These are phyloP conservation scores for Coenonympha arcania DNA, from an alignment of 2,888 invertebrate genomes.

Conservation along the genomic window DNA sequence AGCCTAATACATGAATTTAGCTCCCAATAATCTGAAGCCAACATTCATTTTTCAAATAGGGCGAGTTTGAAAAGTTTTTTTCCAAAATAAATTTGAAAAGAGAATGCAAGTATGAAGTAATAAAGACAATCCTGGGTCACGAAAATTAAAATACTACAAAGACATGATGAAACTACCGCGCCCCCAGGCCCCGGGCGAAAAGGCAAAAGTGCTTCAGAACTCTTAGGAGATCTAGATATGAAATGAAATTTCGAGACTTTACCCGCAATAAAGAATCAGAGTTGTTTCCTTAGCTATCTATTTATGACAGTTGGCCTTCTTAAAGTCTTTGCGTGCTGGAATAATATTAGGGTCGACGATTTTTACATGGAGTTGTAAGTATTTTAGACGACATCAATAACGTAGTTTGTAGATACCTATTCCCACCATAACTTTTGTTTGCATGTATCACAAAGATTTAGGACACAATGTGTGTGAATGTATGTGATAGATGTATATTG, in stretches of 20 bases:
- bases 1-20: no score
- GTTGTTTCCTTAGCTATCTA: slow-evolving; percentile 7
- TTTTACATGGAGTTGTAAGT: slow-evolving; percentile 4
- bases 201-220: background rate
- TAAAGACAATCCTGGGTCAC: no score
- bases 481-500: no score
- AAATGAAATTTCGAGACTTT: slow-evolving; percentile 8
- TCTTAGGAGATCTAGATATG: background rate
- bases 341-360: slow-evolving; percentile 6
- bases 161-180: background rate
- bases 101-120: no score
- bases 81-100: no score
- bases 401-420: slow-evolving; percentile 5
- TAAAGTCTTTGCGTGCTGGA: slow-evolving; percentile 3
- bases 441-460: no score
- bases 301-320: slow-evolving; percentile 4
- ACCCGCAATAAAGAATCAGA: slow-evolving; percentile 8
- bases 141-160: background rate
- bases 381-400: slow-evolving; percentile 9
- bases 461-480: no score
- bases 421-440: background rate
- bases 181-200: background rate
- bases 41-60: no score
- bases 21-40: no score
- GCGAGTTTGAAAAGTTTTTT: no score